These are phyloP conservation scores for Porites cylindrica DNA, from an alignment of 92 coral and sea anemone genomes.

Conservation along the genomic window DNA sequence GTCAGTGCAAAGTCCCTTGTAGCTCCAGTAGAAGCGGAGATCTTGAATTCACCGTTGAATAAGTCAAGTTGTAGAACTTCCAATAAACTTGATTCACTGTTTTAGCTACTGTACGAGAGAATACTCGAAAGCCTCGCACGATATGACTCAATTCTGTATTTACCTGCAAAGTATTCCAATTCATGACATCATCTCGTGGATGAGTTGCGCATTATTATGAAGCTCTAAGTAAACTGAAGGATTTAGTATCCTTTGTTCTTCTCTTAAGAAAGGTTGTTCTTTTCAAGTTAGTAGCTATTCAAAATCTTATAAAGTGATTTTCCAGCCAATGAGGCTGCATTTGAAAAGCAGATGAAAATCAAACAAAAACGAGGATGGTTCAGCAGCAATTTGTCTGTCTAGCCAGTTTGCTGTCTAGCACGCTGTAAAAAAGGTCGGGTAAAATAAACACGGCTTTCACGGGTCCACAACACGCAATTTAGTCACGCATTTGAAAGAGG, in stretches of 20 bases:
- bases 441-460: neutral
- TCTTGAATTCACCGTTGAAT: neutral
- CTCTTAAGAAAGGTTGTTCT: constrained; percentile 26
- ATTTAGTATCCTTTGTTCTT: constrained; percentile 30
- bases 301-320: constrained; percentile 16
- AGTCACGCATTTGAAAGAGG: neutral
- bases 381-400: neutral
- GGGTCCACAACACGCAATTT: neutral
- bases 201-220: constrained; percentile 29
- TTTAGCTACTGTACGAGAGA: too few species aligned
- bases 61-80: neutral
- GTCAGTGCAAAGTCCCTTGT: neutral
- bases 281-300: constrained; percentile 42
- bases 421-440: neutral
- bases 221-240: constrained; percentile 30
- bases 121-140: neutral
- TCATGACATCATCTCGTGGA: neutral
- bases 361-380: constrained; percentile 1
- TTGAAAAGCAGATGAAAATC: constrained; percentile 22
- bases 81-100: neutral
- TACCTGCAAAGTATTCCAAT: neutral
- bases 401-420: neutral
- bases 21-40: neutral
- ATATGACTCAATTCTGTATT: neutral
- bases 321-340: constrained; percentile 30